Percentiles rank a stretch among this genome's conserved stretches.
These are phyloP conservation scores for Thamnophis sirtalis DNA, from an alignment of 2,113 vertebrate genomes.

Conservation along the genomic window DNA sequence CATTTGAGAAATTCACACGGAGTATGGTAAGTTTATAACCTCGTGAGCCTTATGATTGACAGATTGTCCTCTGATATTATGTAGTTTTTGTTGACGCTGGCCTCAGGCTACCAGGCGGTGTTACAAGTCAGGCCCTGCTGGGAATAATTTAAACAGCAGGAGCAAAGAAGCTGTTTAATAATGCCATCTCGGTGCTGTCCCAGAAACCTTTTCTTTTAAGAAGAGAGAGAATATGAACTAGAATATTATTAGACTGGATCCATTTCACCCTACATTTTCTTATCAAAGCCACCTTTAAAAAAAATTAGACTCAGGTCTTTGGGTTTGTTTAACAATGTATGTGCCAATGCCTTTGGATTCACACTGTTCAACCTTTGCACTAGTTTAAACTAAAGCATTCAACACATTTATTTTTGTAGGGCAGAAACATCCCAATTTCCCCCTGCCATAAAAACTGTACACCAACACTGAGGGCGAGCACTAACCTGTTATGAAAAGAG, in stretches of 20 bases:
- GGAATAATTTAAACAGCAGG: constrained; percentile 28
- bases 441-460: constrained; percentile 84
- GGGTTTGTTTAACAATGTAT: constrained; percentile 30
- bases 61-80: background rate
- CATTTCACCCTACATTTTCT: constrained; percentile 41
- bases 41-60: constrained; percentile 52
- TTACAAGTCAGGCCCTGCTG: constrained; percentile 28
- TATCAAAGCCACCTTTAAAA: constrained; percentile 27
- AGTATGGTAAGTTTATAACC: constrained; percentile 78
- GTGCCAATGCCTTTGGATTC: constrained; percentile 60
- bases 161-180: background rate
- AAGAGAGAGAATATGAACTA: constrained; percentile 50
- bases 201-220: constrained; percentile 19
- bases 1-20: constrained; percentile 83
- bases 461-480: constrained; percentile 79
- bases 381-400: constrained; percentile 75
- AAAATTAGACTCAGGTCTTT: background rate
- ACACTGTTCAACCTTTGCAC: constrained; percentile 51
- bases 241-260: constrained; percentile 33
- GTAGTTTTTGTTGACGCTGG: background rate
- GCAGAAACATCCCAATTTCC: constrained; percentile 80
- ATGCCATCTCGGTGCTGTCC: background rate
- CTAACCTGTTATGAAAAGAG: constrained; percentile 85
- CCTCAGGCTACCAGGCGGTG: background rate
- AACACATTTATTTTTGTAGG: constrained; percentile 83